Evolutionary conservation across 35 echinoderm and acorn worm species (phyloP).

Genomic region (Heliocidaris erythrogramma): DNA sequence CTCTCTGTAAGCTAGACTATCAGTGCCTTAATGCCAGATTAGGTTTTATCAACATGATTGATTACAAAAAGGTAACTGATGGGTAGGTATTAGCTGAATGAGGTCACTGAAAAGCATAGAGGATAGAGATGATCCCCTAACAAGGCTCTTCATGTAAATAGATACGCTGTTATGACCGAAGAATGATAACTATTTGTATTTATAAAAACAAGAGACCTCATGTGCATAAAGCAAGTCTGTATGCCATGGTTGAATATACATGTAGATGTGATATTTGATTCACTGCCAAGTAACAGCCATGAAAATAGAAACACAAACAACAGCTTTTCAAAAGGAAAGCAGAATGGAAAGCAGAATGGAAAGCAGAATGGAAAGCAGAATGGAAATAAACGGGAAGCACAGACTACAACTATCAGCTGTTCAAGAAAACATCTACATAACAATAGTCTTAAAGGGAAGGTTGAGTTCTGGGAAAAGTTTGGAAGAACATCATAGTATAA

Average conservation of each 20-base stretch:
- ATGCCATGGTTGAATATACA: neutral
- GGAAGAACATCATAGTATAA: too few species aligned
- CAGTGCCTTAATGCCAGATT: neutral
- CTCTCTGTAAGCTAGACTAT: neutral
- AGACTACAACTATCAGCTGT: too few species aligned
- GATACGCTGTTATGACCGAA: neutral
- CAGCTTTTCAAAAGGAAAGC: neutral
- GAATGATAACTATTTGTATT: neutral
- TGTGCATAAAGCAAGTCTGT: neutral
- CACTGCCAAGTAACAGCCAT: neutral
- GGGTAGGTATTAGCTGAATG: neutral
- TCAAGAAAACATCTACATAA: too few species aligned
- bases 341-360: neutral
- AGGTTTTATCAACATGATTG: neutral
- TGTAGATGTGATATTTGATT: neutral
- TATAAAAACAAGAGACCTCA: neutral
- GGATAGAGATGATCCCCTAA: neutral
- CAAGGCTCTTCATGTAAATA: neutral
- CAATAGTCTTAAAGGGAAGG: too few species aligned
- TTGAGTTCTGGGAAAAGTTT: too few species aligned
- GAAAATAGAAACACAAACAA: neutral
- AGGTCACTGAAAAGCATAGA: neutral
- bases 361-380: neutral
- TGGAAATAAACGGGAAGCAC: neutral
- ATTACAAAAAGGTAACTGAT: neutral